Evolutionary conservation across 35 echinoderm and acorn worm genomes (phyloP), one percentile per base, ranked within the genome.

Genomic region (Diadema setosum): DNA sequence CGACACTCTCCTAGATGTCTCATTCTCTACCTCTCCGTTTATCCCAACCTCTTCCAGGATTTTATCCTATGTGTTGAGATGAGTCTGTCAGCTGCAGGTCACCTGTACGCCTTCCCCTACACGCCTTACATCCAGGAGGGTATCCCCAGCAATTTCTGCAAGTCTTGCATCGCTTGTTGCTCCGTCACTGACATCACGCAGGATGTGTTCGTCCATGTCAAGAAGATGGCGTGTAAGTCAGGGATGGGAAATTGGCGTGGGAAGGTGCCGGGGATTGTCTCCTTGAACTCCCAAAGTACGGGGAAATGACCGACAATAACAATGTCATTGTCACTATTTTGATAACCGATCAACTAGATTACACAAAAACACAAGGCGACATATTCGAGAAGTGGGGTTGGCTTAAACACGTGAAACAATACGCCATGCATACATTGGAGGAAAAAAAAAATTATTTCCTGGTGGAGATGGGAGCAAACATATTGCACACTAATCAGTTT

Each of bases 51-150:
- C 20, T 32, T 18, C 8, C 25, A 83, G 88, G 81, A 84, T 83
- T 90, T 82, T 40, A 61, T 55, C 5, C 30, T 90, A 4, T 43
- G 78, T 29, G 33, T 90, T n/a, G 88, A 90, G 24, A 83, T 90
- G 80, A 65, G 78, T 2, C 25, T 90, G 7, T 58, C 81, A 6
- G 75, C 88, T 17, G 60, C 84, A 17, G 80, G 81, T 70, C 88
- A 90, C 43, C 81, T 90, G 1, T 90, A 90, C 42, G 88, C 81
- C 24, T 90, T 74, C 45, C 81, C 40, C 27, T 81, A 83, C 61
- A 83, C 48, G 43, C 32, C 56, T 69, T 90, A 84, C 88, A 90
- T 83, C 58, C 40, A 65, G 12, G 23, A 1, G 20, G 58, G 41
- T 20, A 39, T 37, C 44, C 88, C 80, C 12, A 40, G 42, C 27